These are phyloP conservation scores for Drosophila setosimentum DNA, from an alignment of 2,888 invertebrate species.

Conservation along the genomic window DNA sequence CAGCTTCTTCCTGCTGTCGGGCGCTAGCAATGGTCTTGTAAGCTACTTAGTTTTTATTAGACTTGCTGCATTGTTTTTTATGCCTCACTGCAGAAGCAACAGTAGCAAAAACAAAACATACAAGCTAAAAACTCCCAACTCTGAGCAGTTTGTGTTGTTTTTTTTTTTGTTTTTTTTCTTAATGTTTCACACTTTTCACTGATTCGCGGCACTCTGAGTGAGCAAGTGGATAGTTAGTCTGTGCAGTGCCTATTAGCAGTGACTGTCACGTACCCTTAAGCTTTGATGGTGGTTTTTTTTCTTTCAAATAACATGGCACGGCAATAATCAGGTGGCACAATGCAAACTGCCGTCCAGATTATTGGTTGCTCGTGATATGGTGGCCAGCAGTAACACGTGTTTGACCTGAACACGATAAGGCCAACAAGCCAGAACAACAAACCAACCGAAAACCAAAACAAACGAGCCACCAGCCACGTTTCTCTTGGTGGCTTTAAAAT, in stretches of 20 bases:
- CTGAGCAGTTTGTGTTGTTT: conserved; percentile 22
- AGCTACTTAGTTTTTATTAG: conserved; percentile 81
- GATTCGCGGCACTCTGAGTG: conserved; percentile 43
- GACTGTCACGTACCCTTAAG: conserved; percentile 22
- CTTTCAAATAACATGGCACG: conserved; percentile 53
- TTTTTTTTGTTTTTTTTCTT: conserved; percentile 13
- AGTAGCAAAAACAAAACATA: conserved; percentile 1
- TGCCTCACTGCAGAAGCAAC: conserved; percentile 45
- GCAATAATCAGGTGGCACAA: conserved; percentile 56
- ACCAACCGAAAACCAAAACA: conserved; percentile 21
- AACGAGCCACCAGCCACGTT: conserved; percentile 35
- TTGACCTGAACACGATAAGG: conserved; percentile 65
- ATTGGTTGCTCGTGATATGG: conserved; percentile 23
- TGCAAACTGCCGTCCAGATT: conserved; percentile 18
- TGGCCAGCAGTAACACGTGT: conserved; percentile 58
- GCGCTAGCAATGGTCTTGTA: conserved; percentile 70
- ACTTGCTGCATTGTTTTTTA: conserved; percentile 79
- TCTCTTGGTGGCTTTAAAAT: conserved; percentile 46
- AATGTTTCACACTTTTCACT: conserved; percentile 22
- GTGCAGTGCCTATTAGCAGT: conserved; percentile 19
- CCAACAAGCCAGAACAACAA: conserved; percentile 22
- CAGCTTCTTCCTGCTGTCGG: conserved; percentile 24
- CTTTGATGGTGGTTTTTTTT: conserved; percentile 36
- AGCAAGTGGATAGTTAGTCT: conserved; percentile 45
- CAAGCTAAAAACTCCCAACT: conserved; percentile 4